phyloP scores from a whole-genome alignment of 30 jellyfish, hydroid and myxozoan genomes.

The Phacellophora camtschatica region DNA sequence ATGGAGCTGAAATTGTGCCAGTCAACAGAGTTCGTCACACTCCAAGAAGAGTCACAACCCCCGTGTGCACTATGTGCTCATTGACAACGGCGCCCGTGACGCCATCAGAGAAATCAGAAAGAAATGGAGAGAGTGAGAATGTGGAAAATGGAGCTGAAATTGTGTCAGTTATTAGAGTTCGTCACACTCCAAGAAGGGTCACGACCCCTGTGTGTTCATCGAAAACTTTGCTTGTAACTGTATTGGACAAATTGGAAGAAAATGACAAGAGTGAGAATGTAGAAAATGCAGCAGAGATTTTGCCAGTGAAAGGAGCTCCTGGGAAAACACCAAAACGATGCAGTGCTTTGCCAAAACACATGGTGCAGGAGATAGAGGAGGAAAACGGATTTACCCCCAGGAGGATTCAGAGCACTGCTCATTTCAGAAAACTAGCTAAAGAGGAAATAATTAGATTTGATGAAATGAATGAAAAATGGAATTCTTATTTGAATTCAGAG shows the following conservation, averaged over 20 bases:
- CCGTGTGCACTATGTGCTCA: too few species aligned
- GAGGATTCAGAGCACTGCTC: conserved; percentile 39
- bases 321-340: conserved; percentile 31
- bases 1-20: background rate
- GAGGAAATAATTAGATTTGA: conserved; percentile 49
- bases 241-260: too few species aligned
- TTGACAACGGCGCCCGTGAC: too few species aligned
- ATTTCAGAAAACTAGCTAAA: conserved; percentile 48
- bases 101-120: too few species aligned
- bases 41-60: too few species aligned
- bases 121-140: too few species aligned
- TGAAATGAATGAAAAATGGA: conserved; percentile 35
- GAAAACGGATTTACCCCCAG: conserved; percentile 36
- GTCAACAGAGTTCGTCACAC: background rate
- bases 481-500: conserved; percentile 18
- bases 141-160: too few species aligned
- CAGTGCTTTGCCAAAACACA: background rate
- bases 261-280: background rate
- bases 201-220: too few species aligned
- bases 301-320: background rate
- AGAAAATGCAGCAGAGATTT: background rate
- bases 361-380: background rate
- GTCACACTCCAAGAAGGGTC: too few species aligned
- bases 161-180: too few species aligned
- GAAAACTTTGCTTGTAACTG: too few species aligned